phyloP scores from a whole-genome alignment of 2,888 invertebrate species.

The Hedya salicella region DNA sequence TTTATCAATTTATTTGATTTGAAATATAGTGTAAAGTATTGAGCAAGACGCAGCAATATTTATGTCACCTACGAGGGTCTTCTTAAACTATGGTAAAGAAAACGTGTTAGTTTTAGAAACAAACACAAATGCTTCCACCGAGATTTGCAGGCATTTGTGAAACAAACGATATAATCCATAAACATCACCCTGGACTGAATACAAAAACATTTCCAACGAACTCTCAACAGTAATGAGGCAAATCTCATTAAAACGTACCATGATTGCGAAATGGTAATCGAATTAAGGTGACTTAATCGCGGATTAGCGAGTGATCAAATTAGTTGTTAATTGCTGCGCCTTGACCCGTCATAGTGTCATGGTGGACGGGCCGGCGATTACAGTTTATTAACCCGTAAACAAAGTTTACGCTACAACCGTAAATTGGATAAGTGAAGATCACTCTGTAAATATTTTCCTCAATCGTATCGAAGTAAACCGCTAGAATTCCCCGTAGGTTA shows the following conservation, averaged over 20 bases:
- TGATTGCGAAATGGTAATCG: slow-evolving; percentile 30
- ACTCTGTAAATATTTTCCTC: too few relatives aligned
- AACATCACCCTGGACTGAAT: not conserved
- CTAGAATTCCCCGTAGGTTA: too few relatives aligned
- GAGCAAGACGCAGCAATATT: too few relatives aligned
- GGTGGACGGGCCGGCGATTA: slow-evolving; percentile 4
- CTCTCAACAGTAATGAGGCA: slow-evolving; percentile 7
- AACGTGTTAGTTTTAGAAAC: too few relatives aligned
- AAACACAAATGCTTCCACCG: not conserved
- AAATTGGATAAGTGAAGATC: not conserved
- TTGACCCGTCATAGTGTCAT: slow-evolving; percentile 23
- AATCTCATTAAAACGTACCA: slow-evolving; percentile 19
- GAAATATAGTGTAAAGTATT: too few relatives aligned
- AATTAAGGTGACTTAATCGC: slow-evolving; percentile 29
- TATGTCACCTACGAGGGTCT: too few relatives aligned
- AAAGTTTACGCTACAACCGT: not conserved
- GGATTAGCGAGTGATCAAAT: slow-evolving; percentile 32
- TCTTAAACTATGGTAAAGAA: too few relatives aligned
- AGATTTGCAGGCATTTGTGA: not conserved
- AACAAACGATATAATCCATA: not conserved
- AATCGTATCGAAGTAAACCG: too few relatives aligned
- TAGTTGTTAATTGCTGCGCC: slow-evolving; percentile 33
- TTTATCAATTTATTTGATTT: too few relatives aligned
- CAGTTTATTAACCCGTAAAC: slow-evolving; percentile 29
- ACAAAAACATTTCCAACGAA: slow-evolving; percentile 7